Conservation (phyloP, 1,140 invertebrate genomes). For the Caenorhabditis briggsae region DNA sequence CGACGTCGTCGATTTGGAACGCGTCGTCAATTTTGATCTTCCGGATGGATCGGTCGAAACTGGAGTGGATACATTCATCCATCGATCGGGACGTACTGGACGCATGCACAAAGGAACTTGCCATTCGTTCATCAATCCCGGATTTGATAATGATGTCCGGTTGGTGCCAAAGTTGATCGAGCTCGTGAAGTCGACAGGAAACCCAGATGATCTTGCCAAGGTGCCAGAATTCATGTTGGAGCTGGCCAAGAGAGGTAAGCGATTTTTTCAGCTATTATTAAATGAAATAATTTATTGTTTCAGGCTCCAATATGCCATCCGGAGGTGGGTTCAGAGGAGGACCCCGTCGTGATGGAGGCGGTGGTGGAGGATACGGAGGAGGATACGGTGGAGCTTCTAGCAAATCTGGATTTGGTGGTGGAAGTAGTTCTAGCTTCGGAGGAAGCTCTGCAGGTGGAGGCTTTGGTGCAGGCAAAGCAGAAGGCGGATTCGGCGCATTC, state of each 20-base stretch:
- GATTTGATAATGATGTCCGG: neutral
- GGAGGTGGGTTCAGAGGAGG: neutral
- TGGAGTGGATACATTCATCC: neutral
- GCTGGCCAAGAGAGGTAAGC: neutral
- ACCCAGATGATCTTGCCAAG: neutral
- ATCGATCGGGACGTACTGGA: slow-evolving; percentile 43
- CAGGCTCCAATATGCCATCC: no score
- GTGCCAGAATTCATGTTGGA: neutral
- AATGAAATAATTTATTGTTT: neutral
- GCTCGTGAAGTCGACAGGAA: neutral
- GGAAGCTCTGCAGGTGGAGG: neutral
- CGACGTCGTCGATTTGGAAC: slow-evolving; percentile 15
- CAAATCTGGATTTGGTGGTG: neutral
- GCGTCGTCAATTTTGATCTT: slow-evolving; percentile 54
- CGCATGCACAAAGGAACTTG: neutral
- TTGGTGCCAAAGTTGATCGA: slow-evolving; percentile 3
- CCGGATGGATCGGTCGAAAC: neutral
- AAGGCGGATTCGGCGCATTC: neutral
- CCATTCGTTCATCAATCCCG: slow-evolving; percentile 6
- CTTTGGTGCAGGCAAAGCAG: neutral
- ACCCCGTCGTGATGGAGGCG: neutral
- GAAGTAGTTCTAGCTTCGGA: neutral
- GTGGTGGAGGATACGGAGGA: slow-evolving; percentile 1
- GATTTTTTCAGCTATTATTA: neutral
- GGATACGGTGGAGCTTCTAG: neutral